Evolutionary conservation across 2,797 vertebrate species (phyloP).

Genomic region (Hephaestus fuliginosus): DNA sequence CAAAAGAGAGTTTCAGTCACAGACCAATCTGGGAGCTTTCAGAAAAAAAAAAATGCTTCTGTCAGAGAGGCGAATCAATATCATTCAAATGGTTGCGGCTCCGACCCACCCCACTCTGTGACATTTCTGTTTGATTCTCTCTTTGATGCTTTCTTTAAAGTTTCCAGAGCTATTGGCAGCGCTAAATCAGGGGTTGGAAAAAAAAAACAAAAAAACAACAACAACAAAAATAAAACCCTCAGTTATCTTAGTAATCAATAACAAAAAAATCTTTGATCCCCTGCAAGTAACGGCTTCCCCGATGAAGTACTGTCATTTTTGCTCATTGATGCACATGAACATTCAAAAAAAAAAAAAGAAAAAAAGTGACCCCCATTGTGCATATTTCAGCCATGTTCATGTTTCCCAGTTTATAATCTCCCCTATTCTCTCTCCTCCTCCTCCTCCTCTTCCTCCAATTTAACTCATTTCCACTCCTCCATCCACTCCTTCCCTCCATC

Average conservation of each 20-base stretch:
- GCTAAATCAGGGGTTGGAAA: background rate
- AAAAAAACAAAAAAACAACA: conserved; percentile 1
- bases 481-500: conserved; percentile 20
- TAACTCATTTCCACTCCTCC: conserved; percentile 26
- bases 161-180: conserved; percentile 12
- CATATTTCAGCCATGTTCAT: background rate
- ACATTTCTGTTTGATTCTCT: conserved; percentile 45
- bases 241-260: conserved; percentile 31
- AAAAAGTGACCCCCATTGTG: background rate
- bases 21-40: conserved; percentile 2
- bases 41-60: background rate
- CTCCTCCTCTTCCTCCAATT: conserved; percentile 20
- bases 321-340: background rate
- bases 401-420: conserved; percentile 8
- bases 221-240: background rate
- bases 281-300: conserved; percentile 9
- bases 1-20: background rate
- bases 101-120: background rate
- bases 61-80: conserved; percentile 40
- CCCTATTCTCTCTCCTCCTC: background rate
- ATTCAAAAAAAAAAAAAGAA: too few relatives aligned
- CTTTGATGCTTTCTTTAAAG: conserved; percentile 39
- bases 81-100: conserved; percentile 8
- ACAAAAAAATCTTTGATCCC: conserved; percentile 12
- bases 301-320: background rate